phyloP scores from a whole-genome alignment of 1,140 invertebrate species.

The Drosophila mayri region DNA sequence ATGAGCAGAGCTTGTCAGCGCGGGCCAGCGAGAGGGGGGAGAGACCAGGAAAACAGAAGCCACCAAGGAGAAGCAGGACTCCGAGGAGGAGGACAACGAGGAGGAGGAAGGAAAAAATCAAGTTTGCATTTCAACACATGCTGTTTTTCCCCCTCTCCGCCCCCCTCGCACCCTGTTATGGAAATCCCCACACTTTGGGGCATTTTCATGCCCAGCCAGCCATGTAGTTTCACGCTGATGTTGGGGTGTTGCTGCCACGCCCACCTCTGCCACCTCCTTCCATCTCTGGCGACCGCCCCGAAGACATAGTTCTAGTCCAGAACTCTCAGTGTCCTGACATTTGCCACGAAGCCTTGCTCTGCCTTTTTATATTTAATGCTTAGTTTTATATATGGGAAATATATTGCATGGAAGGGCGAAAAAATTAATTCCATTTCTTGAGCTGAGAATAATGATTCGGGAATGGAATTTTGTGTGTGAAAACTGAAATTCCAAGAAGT shows the following conservation, averaged over 20 bases:
- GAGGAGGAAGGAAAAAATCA: conserved; percentile 51
- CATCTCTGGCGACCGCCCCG: conserved; percentile 1
- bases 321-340: conserved; percentile 65
- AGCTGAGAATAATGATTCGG: conserved; percentile 10
- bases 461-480: not conserved
- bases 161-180: not conserved
- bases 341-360: conserved; percentile 40
- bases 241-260: conserved; percentile 71
- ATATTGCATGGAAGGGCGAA: conserved; percentile 9
- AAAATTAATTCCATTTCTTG: conserved; percentile 22
- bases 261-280: conserved; percentile 22
- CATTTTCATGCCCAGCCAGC: conserved; percentile 79
- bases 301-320: conserved; percentile 38
- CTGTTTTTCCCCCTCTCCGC: conserved; percentile 12
- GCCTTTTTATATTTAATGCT: conserved; percentile 18
- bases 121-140: conserved; percentile 82
- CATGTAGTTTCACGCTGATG: conserved; percentile 80
- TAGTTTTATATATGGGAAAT: conserved; percentile 28
- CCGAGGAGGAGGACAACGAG: not conserved
- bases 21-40: conserved; percentile 8
- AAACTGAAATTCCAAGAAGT: not conserved
- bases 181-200: conserved; percentile 15
- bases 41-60: conserved; percentile 36
- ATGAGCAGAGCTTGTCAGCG: conserved; percentile 78
- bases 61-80: conserved; percentile 6